Evolutionary conservation across 2,888 invertebrate species (phyloP).

Genomic region (Xestia xanthographa): DNA sequence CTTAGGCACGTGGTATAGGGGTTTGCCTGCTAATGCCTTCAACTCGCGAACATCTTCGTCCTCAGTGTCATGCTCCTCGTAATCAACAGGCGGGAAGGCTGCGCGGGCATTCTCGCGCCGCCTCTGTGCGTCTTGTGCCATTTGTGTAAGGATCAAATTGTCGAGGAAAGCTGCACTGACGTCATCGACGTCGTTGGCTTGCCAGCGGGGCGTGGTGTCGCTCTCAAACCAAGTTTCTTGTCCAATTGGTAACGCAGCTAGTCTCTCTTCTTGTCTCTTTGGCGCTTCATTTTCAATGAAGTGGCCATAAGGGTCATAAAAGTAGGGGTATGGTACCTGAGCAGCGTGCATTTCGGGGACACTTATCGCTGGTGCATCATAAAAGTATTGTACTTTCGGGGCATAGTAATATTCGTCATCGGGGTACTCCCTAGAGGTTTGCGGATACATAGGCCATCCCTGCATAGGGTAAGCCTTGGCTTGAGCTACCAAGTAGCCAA

Average conservation of each 20-base stretch:
- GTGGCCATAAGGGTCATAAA: conserved; percentile 87
- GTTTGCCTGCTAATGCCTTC: conserved; percentile 91
- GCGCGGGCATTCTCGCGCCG: conserved; percentile 87
- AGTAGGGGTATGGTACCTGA: conserved; percentile 86
- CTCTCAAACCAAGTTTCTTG: conserved; percentile 92
- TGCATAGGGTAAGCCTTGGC: conserved; percentile 85
- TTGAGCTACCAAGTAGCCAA: conserved; percentile 88
- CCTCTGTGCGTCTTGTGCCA: conserved; percentile 91
- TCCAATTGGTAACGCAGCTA: conserved; percentile 91
- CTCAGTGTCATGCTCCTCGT: conserved; percentile 86
- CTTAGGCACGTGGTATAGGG: conserved; percentile 87
- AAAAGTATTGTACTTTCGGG: conserved; percentile 88
- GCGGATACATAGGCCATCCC: conserved; percentile 87
- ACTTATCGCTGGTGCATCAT: conserved; percentile 82
- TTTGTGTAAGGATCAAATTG: conserved; percentile 92
- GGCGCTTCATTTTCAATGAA: conserved; percentile 90
- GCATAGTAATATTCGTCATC: conserved; percentile 91
- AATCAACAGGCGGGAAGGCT: conserved; percentile 83
- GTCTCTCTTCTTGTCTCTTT: conserved; percentile 91
- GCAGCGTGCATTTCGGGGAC: conserved; percentile 84
- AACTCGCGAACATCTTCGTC: conserved; percentile 92
- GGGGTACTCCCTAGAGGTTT: conserved; percentile 87
- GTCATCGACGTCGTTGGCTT: conserved; percentile 85
- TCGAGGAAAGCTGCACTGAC: conserved; percentile 92
- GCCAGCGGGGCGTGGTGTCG: conserved; percentile 86